phyloP scores from a whole-genome alignment of 2,113 vertebrate genomes.

The Sceloporus undulatus region DNA sequence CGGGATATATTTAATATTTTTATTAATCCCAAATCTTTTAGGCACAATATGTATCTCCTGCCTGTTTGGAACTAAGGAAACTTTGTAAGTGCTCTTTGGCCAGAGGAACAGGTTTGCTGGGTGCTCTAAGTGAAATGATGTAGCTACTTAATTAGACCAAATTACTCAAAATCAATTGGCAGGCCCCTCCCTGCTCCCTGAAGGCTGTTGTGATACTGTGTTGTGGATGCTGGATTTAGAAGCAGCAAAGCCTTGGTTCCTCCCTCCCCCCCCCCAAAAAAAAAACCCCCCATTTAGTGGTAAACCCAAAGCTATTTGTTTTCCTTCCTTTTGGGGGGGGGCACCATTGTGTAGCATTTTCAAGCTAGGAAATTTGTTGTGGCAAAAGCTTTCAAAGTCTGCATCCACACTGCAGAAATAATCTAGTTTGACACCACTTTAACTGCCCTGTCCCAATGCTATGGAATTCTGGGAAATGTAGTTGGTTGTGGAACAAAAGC shows the following conservation, averaged over 20 bases:
- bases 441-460: too few species aligned
- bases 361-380: too few species aligned
- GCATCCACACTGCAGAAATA: too few species aligned
- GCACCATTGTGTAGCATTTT: too few species aligned
- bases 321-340: not conserved
- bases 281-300: too few species aligned
- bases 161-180: not conserved
- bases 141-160: slow-evolving; percentile 5
- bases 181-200: not conserved
- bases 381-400: too few species aligned
- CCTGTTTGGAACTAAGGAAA: not conserved
- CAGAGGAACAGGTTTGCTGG: slow-evolving; percentile 27
- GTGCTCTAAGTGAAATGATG: not conserved
- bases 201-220: not conserved
- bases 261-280: too few species aligned
- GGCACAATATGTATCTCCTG: not conserved
- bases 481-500: too few species aligned
- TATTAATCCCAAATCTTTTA: not conserved
- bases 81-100: not conserved
- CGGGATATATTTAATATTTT: too few species aligned
- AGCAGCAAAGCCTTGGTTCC: not conserved
- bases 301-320: too few species aligned
- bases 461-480: too few species aligned
- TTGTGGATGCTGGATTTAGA: not conserved
- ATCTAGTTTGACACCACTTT: too few species aligned